Conservation (phyloP, 2,888 invertebrate genomes). For the Carcina quercana region DNA sequence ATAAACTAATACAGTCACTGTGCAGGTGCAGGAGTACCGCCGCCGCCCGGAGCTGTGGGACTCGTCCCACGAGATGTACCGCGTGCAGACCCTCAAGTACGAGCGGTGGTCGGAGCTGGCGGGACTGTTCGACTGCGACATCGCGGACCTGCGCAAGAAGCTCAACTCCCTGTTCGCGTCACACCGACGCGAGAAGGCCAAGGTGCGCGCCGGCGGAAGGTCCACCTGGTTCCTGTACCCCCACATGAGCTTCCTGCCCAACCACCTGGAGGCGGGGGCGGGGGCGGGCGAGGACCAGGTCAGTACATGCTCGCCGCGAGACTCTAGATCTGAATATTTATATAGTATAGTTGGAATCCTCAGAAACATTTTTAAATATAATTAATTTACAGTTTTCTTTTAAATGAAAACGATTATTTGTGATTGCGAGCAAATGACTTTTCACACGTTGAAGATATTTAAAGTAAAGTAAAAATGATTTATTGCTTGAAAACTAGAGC, state of each 20-base stretch:
- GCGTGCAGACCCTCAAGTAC: conserved; percentile 45
- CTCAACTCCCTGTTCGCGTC: conserved; percentile 61
- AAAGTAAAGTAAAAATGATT: too few species aligned
- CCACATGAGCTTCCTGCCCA: conserved; percentile 45
- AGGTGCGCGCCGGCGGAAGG: conserved; percentile 39
- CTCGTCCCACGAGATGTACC: conserved; percentile 32
- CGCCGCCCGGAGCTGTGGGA: conserved; percentile 49
- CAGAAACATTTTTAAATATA: too few species aligned
- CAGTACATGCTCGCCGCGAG: too few species aligned
- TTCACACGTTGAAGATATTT: too few species aligned
- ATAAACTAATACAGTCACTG: too few species aligned
- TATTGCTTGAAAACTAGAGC: too few species aligned
- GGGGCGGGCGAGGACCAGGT: conserved; percentile 1
- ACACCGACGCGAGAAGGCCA: conserved; percentile 51
- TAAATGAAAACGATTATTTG: too few species aligned
- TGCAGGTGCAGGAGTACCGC: conserved; percentile 40
- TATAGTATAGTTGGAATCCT: too few species aligned
- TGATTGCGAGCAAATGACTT: too few species aligned
- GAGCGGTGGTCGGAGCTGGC: conserved; percentile 51
- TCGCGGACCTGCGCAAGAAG: conserved; percentile 51
- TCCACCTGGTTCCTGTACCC: conserved; percentile 55
- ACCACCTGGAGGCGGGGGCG: conserved; percentile 28
- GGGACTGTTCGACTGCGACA: conserved; percentile 43
- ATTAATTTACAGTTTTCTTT: too few species aligned
- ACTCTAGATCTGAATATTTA: too few species aligned